Conservation (phyloP, 2,888 invertebrate species). For the Limnephilus rhombicus region DNA sequence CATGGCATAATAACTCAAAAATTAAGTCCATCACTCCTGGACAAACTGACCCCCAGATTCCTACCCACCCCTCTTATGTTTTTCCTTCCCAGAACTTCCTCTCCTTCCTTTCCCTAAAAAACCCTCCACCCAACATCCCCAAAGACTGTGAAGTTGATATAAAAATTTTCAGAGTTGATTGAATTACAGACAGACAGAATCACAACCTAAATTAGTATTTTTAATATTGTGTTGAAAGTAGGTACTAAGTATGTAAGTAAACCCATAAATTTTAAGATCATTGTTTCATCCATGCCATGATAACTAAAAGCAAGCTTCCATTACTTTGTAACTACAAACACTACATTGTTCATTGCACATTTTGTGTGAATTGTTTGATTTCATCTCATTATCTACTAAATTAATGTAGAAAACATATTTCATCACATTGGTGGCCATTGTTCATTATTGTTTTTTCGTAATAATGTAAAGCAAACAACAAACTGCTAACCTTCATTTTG, state of each 20-base stretch:
- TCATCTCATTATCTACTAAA: not conserved
- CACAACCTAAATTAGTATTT: not conserved
- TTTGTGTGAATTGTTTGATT: not conserved
- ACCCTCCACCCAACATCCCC: too few relatives aligned
- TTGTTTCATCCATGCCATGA: not conserved
- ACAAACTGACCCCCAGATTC: too few relatives aligned
- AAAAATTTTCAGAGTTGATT: too few relatives aligned
- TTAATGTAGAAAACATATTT: not conserved
- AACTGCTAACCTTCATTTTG: not conserved
- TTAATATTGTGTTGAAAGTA: not conserved
- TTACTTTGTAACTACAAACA: not conserved
- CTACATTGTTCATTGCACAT: not conserved
- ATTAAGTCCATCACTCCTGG: too few relatives aligned
- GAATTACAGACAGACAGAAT: too few relatives aligned
- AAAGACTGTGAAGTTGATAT: too few relatives aligned
- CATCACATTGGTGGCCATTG: not conserved
- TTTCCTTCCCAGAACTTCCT: too few relatives aligned
- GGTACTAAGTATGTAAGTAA: not conserved
- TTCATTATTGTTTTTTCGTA: not conserved
- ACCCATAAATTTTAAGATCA: not conserved
- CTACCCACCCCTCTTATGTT: too few relatives aligned
- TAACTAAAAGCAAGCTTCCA: not conserved
- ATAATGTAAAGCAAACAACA: not conserved
- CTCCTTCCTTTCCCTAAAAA: too few relatives aligned
- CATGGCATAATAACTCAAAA: too few relatives aligned